Evolutionary conservation across 1,140 invertebrate species (phyloP).

Genomic region (Hermetia illucens): DNA sequence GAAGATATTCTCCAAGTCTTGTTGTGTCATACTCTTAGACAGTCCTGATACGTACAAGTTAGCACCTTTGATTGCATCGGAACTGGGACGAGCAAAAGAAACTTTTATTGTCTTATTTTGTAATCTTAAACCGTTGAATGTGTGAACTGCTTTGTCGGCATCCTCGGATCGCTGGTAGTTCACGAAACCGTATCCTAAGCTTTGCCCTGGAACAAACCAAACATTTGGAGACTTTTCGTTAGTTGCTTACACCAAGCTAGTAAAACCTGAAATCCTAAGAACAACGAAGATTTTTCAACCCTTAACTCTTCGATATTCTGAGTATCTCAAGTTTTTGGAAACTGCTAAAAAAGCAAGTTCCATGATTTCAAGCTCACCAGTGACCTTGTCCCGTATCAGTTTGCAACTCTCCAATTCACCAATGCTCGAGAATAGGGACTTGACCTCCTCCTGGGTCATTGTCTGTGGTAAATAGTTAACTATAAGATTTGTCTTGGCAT

Average conservation of each 20-base stretch:
- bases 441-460: slow-evolving; percentile 75
- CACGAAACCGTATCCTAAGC: slow-evolving; percentile 73
- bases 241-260: too few species aligned
- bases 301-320: too few species aligned
- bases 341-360: too few species aligned
- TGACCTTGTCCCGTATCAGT: slow-evolving; percentile 70
- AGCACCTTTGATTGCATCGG: slow-evolving; percentile 70
- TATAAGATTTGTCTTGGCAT: slow-evolving; percentile 58
- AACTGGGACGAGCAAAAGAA: slow-evolving; percentile 67
- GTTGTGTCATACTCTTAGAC: slow-evolving; percentile 64
- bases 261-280: too few species aligned
- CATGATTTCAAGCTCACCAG: slow-evolving; percentile 28
- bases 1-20: slow-evolving; percentile 65
- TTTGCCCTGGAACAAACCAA: slow-evolving; percentile 42
- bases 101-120: slow-evolving; percentile 82
- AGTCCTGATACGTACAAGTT: slow-evolving; percentile 72
- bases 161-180: slow-evolving; percentile 64
- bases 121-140: slow-evolving; percentile 60
- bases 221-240: too few species aligned
- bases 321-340: too few species aligned
- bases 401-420: slow-evolving; percentile 77
- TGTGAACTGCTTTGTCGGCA: slow-evolving; percentile 65
- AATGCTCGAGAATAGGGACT: slow-evolving; percentile 62
- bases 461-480: slow-evolving; percentile 79
- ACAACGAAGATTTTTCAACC: neutral